phyloP scores from a whole-genome alignment of 2,888 invertebrate genomes.

The Polyommatus icarus region DNA sequence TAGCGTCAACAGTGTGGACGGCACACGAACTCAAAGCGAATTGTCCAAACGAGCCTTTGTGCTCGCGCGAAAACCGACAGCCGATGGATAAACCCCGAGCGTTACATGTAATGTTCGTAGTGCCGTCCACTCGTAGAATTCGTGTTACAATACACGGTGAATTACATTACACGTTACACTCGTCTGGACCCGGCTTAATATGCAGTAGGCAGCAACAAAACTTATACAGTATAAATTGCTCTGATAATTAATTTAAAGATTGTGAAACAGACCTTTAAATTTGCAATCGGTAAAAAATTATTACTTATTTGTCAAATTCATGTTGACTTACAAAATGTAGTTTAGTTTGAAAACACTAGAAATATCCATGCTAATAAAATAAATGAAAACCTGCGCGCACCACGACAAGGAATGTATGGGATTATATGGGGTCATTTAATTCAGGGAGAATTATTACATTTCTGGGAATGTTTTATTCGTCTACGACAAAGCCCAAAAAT shows the following conservation, averaged over 20 bases:
- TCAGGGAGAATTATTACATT: background rate
- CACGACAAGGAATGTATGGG: background rate
- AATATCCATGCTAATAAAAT: conserved; percentile 24
- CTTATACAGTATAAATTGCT: background rate
- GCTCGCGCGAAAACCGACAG: too few relatives aligned
- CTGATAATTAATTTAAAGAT: background rate
- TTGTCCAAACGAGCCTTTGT: too few relatives aligned
- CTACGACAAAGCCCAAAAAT: too few relatives aligned
- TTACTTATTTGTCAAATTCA: background rate
- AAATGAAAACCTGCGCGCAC: conserved; percentile 10
- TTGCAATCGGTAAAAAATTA: background rate
- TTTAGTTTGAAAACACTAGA: background rate
- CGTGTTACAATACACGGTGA: too few relatives aligned
- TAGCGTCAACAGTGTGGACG: too few relatives aligned
- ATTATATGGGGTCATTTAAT: background rate
- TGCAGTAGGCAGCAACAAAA: background rate
- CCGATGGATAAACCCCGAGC: too few relatives aligned
- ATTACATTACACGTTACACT: too few relatives aligned
- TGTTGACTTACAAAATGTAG: background rate
- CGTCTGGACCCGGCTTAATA: too few relatives aligned
- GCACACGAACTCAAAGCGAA: too few relatives aligned
- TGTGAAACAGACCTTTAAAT: background rate
- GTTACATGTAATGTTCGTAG: too few relatives aligned
- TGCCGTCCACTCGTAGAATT: too few relatives aligned
- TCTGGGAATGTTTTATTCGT: too few relatives aligned